A percentile compares a stretch with the other conserved stretches of the same genome.
Evolutionary conservation across 1,140 invertebrate species (phyloP).

Genomic region (Homarus americanus): DNA sequence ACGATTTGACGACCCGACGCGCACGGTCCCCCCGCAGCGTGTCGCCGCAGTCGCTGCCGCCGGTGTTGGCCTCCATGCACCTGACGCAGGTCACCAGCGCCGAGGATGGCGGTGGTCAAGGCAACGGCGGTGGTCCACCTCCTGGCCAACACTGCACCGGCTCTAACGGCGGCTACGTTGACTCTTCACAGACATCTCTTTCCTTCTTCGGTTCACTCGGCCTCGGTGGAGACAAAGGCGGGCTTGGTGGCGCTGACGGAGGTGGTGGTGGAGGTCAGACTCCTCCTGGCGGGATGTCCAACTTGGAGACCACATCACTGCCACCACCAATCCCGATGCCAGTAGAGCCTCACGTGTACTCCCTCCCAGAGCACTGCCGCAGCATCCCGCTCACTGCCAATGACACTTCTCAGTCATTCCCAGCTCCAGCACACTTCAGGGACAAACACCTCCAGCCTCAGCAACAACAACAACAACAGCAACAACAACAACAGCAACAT

Average conservation of each 20-base stretch:
- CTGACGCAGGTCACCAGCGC: slow-evolving; percentile 57
- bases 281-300: slow-evolving; percentile 24
- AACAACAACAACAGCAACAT: slow-evolving; percentile 75
- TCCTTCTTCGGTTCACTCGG: slow-evolving; percentile 53
- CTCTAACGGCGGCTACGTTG: slow-evolving; percentile 43
- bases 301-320: slow-evolving; percentile 77
- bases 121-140: slow-evolving; percentile 51
- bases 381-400: slow-evolving; percentile 61
- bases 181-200: slow-evolving; percentile 46
- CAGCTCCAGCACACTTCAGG: slow-evolving; percentile 75
- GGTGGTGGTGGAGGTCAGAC: slow-evolving; percentile 50
- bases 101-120: slow-evolving; percentile 63
- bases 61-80: slow-evolving; percentile 48
- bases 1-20: slow-evolving; percentile 59
- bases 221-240: slow-evolving; percentile 57
- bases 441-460: slow-evolving; percentile 65
- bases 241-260: slow-evolving; percentile 58
- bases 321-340: slow-evolving; percentile 79
- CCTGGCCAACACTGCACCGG: slow-evolving; percentile 45
- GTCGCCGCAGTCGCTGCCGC: slow-evolving; percentile 56
- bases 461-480: slow-evolving; percentile 77
- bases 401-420: slow-evolving; percentile 78
- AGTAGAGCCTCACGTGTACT: slow-evolving; percentile 84
- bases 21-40: slow-evolving; percentile 35
- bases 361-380: slow-evolving; percentile 81